Evolutionary conservation across 2,113 vertebrate species (phyloP), one percentile per base, ranked within the genome.

Genomic region (Arothron firmamentum): DNA sequence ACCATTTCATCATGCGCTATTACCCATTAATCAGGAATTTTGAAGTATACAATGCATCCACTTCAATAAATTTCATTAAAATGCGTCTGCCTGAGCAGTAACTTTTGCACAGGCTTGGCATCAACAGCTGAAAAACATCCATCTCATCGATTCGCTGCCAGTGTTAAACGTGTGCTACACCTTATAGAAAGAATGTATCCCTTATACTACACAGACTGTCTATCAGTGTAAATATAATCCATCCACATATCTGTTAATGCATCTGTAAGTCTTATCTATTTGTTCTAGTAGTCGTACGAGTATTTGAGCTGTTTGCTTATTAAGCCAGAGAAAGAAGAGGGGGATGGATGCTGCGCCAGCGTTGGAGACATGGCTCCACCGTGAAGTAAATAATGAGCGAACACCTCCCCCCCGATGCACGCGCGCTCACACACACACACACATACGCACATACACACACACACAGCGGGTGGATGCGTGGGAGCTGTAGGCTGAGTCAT

Each of bases 401-500:
- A 6, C 25, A 28, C 25, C 25, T 28, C 34, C 34, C 4, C 14
- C 45, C 14, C 45, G 4, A 3, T n/a, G n/a, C n/a, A n/a, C n/a
- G n/a, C n/a, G n/a, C n/a, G 4, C 41, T 2, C 41, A 43, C 41
- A 43, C 41, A 45, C 43, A 45, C 43, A 45, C 43, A 45, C 43
- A 45, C 12, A 45, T 6, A n/a, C 16, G n/a, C n/a, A 38, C 34
- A 38, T 10, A 38, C 34, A 9, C 34, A 38, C 34, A 38, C 61
- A 70, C 79, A 77, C 55, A 45, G 51, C 74, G 68, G 55, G 67
- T 67, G 57, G 46, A 50, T 43, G 34, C 56, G 38, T 63, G 42
- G 57, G 70, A 68, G 64, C 56, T 80, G 65, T 55, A 49, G 70
- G 70, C 75, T 82, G 73, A 58, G 72, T 73, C 25, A 59, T 85